Evolutionary conservation across 2,888 invertebrate species (phyloP).

Genomic region (Drosophila neotestacea): DNA sequence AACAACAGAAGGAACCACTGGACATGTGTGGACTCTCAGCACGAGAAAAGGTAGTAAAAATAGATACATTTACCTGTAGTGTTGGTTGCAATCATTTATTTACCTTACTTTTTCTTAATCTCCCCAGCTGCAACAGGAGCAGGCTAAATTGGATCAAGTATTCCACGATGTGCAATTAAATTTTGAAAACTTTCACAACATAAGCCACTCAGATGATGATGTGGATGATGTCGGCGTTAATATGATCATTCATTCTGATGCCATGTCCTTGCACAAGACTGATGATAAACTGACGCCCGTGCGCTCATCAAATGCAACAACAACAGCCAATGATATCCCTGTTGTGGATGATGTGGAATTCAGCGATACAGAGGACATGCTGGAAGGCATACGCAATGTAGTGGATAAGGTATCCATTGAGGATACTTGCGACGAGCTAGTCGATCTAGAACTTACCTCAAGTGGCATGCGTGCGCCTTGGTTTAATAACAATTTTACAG

Average conservation of each 20-base stretch:
- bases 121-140: constrained; percentile 63
- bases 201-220: constrained; percentile 59
- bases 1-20: constrained; percentile 62
- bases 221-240: constrained; percentile 63
- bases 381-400: constrained; percentile 93
- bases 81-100: too few relatives aligned
- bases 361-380: constrained; percentile 94
- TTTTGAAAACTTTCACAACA: constrained; percentile 80
- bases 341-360: constrained; percentile 88
- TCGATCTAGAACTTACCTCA: constrained; percentile 79
- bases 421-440: constrained; percentile 84
- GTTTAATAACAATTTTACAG: constrained; percentile 78
- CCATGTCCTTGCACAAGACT: constrained; percentile 44
- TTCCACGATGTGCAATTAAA: constrained; percentile 83
- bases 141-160: constrained; percentile 76
- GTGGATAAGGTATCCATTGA: constrained; percentile 87
- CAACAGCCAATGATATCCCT: constrained; percentile 38
- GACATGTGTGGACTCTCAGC: constrained; percentile 67
- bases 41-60: constrained; percentile 58
- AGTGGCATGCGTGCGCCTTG: constrained; percentile 76
- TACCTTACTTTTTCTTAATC: not conserved
- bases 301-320: constrained; percentile 25
- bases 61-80: not conserved
- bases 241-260: constrained; percentile 66
- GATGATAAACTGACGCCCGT: constrained; percentile 53